These are phyloP conservation scores for Paradisaea rubra DNA, from an alignment of 2,113 vertebrate genomes.

Conservation along the genomic window DNA sequence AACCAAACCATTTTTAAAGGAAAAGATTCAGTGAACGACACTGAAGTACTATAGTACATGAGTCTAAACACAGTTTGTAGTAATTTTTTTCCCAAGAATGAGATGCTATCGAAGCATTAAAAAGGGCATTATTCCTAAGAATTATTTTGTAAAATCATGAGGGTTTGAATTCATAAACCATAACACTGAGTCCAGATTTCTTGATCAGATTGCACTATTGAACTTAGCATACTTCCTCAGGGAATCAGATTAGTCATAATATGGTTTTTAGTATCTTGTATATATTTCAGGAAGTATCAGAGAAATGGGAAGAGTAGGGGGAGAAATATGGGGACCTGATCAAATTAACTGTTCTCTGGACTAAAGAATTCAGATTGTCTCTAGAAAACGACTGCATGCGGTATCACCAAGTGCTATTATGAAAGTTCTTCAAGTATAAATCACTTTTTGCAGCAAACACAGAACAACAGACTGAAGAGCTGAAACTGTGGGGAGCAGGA, in stretches of 20 bases:
- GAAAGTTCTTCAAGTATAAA: neutral
- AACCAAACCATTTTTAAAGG: neutral
- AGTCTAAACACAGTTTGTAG: neutral
- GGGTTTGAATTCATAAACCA: neutral
- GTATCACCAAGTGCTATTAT: neutral
- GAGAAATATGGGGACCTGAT: neutral
- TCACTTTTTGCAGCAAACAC: neutral
- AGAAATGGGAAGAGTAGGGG: neutral
- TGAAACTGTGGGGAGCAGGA: neutral
- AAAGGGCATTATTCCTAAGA: neutral
- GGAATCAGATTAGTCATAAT: neutral
- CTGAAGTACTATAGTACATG: fast-evolving
- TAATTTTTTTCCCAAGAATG: neutral
- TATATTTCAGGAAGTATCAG: neutral
- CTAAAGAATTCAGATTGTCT: neutral
- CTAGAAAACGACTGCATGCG: neutral
- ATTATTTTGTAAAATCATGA: neutral
- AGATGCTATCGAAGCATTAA: neutral
- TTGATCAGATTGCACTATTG: neutral
- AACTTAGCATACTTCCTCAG: neutral
- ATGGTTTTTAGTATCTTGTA: neutral
- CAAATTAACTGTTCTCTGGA: neutral
- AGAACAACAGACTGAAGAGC: neutral
- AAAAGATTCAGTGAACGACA: neutral
- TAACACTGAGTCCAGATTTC: neutral